Evolutionary conservation across 2,797 vertebrate species (phyloP), one percentile per base, ranked within the genome.

Genomic region (Galaxias olidus): DNA sequence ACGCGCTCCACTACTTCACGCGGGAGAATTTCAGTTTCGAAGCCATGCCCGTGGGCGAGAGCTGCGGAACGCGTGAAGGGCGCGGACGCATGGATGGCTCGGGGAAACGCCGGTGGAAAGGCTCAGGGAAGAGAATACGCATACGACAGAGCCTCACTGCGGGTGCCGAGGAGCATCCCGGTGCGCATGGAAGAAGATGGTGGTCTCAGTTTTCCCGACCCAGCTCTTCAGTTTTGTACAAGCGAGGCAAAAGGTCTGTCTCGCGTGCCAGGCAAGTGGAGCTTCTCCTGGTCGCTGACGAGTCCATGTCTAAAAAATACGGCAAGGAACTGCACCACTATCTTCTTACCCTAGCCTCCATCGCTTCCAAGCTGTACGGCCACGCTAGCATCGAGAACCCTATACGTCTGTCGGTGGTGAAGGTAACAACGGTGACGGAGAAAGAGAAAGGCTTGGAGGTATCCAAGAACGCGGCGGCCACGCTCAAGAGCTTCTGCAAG

Each of bases 351-450:
- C 86, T 99, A 87, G 93, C 95, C 46, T 93, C 94, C 85, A 97
- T 98, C 68, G 97, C 97, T 45, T 98, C 97, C 58, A 91, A 93
- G 63, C 91, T 98, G 66, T 98, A 97, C 77, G 96, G 95, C 0
- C 97, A 98, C 70, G 95, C 96, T 63, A 98, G 97, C 90, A 96
- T 98, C 76, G 97, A 98, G 89, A 99, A 98, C 91, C 96, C 96
- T 46, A 91, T 99, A 73, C 95, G 95, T 9, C 87, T 99, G 81
- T 92, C 93, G 0, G 96, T 98, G 80, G 96, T 98, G 63, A 95
- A 93, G 68, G 94, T 98, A 75, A 84, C 90, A 62, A 86, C 91
- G 56, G 75, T 97, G 57, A 77, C 85, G 0, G 95, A 96, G 57
- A 93, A 90, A 78, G 96, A 98, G 78, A 95, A 93, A 79, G 96